phyloP scores from a whole-genome alignment of 2,113 vertebrate genomes.

The Alosa alosa region DNA sequence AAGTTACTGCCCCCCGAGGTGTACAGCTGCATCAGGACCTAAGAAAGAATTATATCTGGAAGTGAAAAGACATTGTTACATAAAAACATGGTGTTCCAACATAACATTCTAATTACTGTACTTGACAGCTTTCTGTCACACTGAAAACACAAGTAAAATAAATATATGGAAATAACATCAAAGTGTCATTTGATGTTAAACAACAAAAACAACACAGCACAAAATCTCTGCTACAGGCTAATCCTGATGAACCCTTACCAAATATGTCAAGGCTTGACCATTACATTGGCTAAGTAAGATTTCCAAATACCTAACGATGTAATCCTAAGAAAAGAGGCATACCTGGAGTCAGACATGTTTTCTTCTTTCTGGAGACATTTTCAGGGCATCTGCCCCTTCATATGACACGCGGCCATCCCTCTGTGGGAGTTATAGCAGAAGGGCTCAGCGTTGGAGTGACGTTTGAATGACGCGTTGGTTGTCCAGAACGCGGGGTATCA shows the following conservation, averaged over 20 bases:
- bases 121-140: background rate
- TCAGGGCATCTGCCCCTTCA: background rate
- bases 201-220: background rate
- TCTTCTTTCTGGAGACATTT: background rate
- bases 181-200: too few relatives aligned
- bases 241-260: background rate
- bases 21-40: background rate
- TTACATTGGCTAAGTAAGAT: background rate
- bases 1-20: background rate
- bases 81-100: background rate
- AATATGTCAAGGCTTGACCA: too few relatives aligned
- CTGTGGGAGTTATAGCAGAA: background rate
- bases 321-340: background rate
- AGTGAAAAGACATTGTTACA: background rate
- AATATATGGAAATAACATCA: background rate
- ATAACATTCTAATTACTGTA: background rate
- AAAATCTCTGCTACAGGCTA: background rate
- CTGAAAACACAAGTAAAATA: background rate
- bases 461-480: background rate
- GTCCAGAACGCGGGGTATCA: background rate
- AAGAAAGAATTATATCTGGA: background rate
- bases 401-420: background rate
- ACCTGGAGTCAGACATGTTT: background rate
- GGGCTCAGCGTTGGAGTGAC: background rate
- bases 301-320: background rate